Evolutionary conservation across 2,797 vertebrate species (phyloP).

Genomic region (Orientallactaga sibirica): DNA sequence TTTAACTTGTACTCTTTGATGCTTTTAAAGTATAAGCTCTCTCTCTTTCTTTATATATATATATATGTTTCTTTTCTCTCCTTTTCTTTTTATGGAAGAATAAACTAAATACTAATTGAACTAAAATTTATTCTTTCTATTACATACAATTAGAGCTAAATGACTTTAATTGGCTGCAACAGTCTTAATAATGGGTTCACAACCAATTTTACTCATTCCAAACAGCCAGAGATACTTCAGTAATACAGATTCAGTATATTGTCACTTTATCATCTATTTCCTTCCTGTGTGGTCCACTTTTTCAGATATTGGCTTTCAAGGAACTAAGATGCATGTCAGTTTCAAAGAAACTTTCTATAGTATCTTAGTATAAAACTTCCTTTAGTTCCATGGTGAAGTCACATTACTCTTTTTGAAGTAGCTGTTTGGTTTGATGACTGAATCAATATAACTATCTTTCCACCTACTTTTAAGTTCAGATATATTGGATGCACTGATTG

Average conservation of each 20-base stretch:
- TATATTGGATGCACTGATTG: background rate
- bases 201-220: background rate
- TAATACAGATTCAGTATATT: background rate
- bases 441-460: background rate
- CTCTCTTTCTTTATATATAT: too few relatives aligned
- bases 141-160: background rate
- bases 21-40: too few relatives aligned
- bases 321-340: background rate
- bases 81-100: background rate
- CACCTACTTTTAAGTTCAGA: background rate
- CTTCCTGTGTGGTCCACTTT: background rate
- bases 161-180: background rate
- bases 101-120: background rate
- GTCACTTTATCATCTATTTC: background rate
- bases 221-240: background rate
- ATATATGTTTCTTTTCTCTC: background rate
- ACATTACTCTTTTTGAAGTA: background rate
- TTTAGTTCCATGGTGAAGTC: background rate
- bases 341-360: background rate
- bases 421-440: background rate
- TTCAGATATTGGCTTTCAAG: background rate
- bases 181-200: background rate
- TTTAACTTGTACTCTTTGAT: background rate
- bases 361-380: background rate
- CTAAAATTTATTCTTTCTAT: background rate